Evolutionary conservation across 2,888 invertebrate species (phyloP), one percentile per base, ranked within the genome.

Genomic region (Meiosimyza decipiens): DNA sequence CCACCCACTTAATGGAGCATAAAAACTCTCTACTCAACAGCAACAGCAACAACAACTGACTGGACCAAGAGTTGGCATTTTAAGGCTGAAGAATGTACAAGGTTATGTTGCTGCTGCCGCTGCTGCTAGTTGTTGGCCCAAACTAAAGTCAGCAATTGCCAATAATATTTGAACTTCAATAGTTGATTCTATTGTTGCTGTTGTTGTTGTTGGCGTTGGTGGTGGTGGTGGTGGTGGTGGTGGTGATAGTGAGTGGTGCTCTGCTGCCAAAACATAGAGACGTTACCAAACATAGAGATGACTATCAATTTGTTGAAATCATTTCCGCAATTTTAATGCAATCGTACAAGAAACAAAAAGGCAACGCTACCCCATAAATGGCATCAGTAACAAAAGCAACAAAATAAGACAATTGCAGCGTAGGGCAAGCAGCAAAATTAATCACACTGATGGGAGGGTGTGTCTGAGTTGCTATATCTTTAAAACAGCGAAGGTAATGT

Each of bases 281-380:
- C 68, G 47, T 68, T 59, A 55, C 57, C 47, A 59, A 57, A 57
- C 50, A 16, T 71, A 49, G 63, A 68, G 80, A 82, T 80, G 81
- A 77, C 82, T 81, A 81, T 81, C 83, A 81, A 81, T 81, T 81
- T 82, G 82, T 79, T 80, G 79, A 80, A 82, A 81, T 80, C 80
- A 82, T 82, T 82, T 81, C 81, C 81, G 83, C 83, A 80, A 81
- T 82, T 82, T 80, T 80, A 81, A 81, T 79, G 81, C 77, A 73
- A 65, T 55, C 55, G 51, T 18, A n/a, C 54, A 28, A 55, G 22
- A 54, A 55, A 57, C 33, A 60, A 16, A 59, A 28, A n/a, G n/a
- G 50, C 51, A 13, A 63, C 16, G 28, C 28, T 28, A 28, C 28
- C 28, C 28, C 28, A 28, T 9, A 2, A 28, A 68, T 4, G 33